Evolutionary conservation across 2,797 vertebrate genomes (phyloP).

Genomic region (Aratinga solstitialis): DNA sequence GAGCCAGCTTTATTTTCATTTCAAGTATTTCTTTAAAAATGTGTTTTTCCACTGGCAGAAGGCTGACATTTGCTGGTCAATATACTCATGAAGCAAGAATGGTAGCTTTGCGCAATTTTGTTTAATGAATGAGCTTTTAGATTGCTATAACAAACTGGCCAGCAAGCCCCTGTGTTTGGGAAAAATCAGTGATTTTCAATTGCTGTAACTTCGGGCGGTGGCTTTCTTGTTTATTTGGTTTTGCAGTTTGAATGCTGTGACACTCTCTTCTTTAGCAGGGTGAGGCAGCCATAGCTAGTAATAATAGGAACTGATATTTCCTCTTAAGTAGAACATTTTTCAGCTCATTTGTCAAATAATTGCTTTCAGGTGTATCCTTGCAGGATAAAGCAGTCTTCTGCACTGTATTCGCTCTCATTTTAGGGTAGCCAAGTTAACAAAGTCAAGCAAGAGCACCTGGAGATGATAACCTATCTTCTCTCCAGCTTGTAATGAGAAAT

Average conservation of each 20-base stretch:
- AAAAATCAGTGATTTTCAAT: neutral
- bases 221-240: neutral
- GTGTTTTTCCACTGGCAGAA: conserved; percentile 53
- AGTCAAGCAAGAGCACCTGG: neutral
- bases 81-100: conserved; percentile 40
- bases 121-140: conserved; percentile 29
- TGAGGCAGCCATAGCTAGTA: neutral
- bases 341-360: neutral
- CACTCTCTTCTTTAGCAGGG: neutral
- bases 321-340: neutral
- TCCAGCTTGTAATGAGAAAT: neutral
- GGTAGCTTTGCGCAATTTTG: conserved; percentile 21
- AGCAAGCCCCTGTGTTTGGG: neutral
- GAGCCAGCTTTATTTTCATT: conserved; percentile 36
- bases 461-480: neutral
- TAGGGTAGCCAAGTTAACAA: neutral
- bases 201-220: neutral
- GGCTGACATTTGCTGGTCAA: conserved; percentile 7
- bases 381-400: neutral
- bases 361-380: neutral
- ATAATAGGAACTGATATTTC: neutral
- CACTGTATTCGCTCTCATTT: neutral
- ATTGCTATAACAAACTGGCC: neutral
- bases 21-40: conserved; percentile 33
- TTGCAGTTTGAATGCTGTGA: neutral